Conservation (phyloP, 1,140 invertebrate species). For the Conus ventricosus region DNA sequence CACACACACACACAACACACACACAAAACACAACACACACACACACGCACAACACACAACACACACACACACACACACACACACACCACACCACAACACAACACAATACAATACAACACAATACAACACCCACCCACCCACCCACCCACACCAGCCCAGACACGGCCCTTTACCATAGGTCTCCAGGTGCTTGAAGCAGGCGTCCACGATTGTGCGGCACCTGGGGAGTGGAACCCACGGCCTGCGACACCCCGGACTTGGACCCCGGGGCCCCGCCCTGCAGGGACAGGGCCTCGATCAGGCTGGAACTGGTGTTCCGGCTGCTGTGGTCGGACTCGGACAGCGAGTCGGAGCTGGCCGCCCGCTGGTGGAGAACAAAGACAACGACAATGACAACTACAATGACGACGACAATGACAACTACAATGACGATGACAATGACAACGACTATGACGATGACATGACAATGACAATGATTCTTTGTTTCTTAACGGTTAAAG, state of each 20-base stretch:
- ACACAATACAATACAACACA: background rate
- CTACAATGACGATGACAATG: too few species aligned
- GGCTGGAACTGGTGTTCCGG: constrained; percentile 65
- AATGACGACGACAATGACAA: too few species aligned
- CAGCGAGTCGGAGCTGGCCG: constrained; percentile 65
- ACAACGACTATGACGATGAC: too few species aligned
- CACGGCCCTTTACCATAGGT: background rate
- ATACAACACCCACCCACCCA: background rate
- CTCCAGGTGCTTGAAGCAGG: constrained; percentile 79
- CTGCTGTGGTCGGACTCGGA: constrained; percentile 66
- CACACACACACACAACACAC: background rate
- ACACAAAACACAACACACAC: background rate
- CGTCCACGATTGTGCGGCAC: constrained; percentile 84
- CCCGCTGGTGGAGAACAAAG: constrained; percentile 51
- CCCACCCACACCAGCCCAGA: background rate
- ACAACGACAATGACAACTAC: background rate
- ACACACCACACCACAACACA: background rate
- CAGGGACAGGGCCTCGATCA: constrained; percentile 68
- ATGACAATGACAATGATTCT: too few species aligned
- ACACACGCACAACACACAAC: too few species aligned
- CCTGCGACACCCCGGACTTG: constrained; percentile 23
- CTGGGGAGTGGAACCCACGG: constrained; percentile 53
- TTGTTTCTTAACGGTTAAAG: too few species aligned
- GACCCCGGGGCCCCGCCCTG: constrained; percentile 39
- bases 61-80: background rate